Base-by-base conservation (phyloP, 2,888 invertebrate species). In the Idaea dimidiata region DNA sequence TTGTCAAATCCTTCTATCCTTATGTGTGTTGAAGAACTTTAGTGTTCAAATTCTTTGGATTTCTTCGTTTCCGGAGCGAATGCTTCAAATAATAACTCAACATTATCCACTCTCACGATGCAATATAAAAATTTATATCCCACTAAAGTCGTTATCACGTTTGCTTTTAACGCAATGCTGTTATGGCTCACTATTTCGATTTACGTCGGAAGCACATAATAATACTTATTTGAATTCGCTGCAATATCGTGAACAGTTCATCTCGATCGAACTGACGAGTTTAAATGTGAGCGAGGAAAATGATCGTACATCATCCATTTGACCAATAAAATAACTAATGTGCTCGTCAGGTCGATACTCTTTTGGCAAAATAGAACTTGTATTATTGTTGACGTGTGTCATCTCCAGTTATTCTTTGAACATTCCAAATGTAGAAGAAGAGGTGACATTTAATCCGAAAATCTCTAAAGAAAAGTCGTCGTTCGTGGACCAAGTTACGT, bases 111-210 rank as follows among this genome's bases (percentile, higher is more conserved):
- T 43, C 43, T 3, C 14, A 14, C 32, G 14, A 43, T 43, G 43
- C 43, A 43, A 43, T 64, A 73, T 75, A 75, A 78, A 78, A 71
- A 68, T 75, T 70, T 75, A 77, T 70, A 68, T 62, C 60, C 59
- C 66, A 73, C 70, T 77, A 76, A 77, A 76, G 68, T 64, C 61
- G 71, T 74, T 78, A 78, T 77, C 77, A 69, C 66, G 65, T 63
- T 59, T 60, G 66, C 60, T 56, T 56, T 56, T 18, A 18, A 8
- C 18, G 18, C 18, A 17, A 56, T 56, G 7, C 18, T 14, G 56
- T 17, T 18, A 56, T 56, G 56, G 16, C 17, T 56, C 6, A 56
- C 17, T 17, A 17, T 56, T 16, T 56, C 14, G 17, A 14, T 17
- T 17, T 14, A 56, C 56, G 18, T 17, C 18, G 56, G 56, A 14